These are phyloP conservation scores for Drosophila buzzatii DNA, from an alignment of 2,888 invertebrate species.

Conservation along the genomic window DNA sequence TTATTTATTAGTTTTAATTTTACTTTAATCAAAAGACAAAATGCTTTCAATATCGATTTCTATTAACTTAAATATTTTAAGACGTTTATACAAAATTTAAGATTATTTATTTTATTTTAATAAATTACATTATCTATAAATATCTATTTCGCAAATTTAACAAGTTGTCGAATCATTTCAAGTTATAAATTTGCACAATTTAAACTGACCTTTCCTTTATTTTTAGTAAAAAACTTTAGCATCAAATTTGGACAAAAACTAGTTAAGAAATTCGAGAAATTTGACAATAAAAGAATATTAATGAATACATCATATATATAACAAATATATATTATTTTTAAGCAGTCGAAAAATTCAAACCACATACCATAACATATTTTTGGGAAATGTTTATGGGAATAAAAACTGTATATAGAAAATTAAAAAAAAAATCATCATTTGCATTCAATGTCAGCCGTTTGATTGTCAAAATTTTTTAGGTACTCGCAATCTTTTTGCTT, in stretches of 20 bases:
- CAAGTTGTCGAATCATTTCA: too few relatives aligned
- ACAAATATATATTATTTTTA: background rate
- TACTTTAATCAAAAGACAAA: background rate
- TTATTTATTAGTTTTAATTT: background rate
- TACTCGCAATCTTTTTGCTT: slow-evolving; percentile 13
- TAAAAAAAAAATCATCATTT: slow-evolving; percentile 3
- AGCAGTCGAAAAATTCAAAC: background rate
- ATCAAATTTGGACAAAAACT: too few relatives aligned
- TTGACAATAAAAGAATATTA: background rate
- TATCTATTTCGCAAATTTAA: too few relatives aligned
- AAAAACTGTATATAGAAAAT: background rate
- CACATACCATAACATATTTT: background rate
- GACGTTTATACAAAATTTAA: background rate
- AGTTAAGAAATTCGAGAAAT: too few relatives aligned
- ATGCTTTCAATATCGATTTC: background rate
- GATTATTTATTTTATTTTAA: background rate
- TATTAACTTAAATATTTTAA: background rate
- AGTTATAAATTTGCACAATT: too few relatives aligned
- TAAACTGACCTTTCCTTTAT: background rate
- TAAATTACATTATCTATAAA: too few relatives aligned
- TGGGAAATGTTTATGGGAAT: background rate
- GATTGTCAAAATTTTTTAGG: slow-evolving; percentile 39
- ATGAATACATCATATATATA: background rate
- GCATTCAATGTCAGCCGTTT: slow-evolving; percentile 32
- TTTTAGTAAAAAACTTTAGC: background rate